Conservation (phyloP, 2,113 vertebrate species). For the Tichodroma muraria region DNA sequence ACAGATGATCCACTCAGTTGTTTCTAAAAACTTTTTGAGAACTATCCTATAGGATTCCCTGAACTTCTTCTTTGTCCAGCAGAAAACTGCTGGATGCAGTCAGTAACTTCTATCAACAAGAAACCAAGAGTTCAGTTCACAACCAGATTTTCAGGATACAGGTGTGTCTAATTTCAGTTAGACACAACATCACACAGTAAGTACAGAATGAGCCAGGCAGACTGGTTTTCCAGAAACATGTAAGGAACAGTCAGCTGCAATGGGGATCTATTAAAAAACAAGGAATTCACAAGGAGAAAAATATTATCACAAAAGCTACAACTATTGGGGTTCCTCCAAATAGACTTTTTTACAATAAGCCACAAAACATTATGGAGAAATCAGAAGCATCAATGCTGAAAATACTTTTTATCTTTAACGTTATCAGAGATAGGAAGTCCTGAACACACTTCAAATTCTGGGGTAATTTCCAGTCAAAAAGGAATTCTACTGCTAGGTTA, state of each 20-base stretch:
- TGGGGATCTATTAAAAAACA: background rate
- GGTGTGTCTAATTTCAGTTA: background rate
- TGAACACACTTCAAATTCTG: background rate
- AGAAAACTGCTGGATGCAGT: background rate
- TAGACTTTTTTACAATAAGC: background rate
- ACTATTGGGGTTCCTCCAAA: background rate
- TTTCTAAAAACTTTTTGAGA: conserved; percentile 20
- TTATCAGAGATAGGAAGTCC: background rate
- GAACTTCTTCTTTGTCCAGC: background rate
- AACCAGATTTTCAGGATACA: background rate
- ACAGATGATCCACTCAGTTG: conserved; percentile 39
- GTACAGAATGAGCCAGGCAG: background rate
- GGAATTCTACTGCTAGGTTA: background rate
- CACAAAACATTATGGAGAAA: background rate
- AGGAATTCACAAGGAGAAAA: background rate
- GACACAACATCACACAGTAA: background rate
- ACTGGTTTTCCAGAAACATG: background rate
- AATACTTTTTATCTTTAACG: background rate
- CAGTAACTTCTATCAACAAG: background rate
- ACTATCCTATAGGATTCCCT: conserved; percentile 11
- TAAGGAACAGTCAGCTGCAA: background rate
- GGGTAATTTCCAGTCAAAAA: background rate
- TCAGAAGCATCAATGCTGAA: background rate
- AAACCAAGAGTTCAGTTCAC: background rate
- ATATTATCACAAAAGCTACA: background rate